phyloP scores from a whole-genome alignment of 2,113 vertebrate genomes.

The Brevimyrus niger region DNA sequence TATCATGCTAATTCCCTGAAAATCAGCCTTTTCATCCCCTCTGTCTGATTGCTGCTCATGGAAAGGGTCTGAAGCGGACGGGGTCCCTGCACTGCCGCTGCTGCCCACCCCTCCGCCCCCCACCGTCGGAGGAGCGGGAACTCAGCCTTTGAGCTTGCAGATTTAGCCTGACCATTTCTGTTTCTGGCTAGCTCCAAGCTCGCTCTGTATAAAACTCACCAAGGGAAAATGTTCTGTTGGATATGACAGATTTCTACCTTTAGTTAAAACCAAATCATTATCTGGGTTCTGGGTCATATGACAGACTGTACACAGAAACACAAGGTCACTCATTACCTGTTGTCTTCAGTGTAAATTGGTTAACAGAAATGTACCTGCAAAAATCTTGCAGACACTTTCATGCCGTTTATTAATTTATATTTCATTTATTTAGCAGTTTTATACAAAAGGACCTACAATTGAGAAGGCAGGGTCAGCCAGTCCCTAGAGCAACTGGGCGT shows the following conservation, averaged over 20 bases:
- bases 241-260: neutral
- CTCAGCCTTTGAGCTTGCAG: neutral
- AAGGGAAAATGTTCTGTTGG: neutral
- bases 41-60: conserved; percentile 93
- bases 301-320: neutral
- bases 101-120: conserved; percentile 46
- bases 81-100: conserved; percentile 75
- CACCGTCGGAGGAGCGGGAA: neutral
- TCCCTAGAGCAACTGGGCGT: neutral
- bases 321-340: neutral
- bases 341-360: neutral
- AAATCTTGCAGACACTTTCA: neutral
- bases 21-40: conserved; percentile 99
- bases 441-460: neutral
- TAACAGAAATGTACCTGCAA: neutral
- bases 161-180: neutral
- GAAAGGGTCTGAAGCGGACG: conserved; percentile 90
- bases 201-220: neutral
- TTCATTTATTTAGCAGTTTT: neutral
- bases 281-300: neutral
- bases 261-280: neutral
- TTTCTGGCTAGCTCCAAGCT: neutral
- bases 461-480: neutral
- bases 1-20: conserved; percentile 99
- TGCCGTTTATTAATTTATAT: neutral